Evolutionary conservation across 2,888 invertebrate species (phyloP).

Genomic region (Cerastis leucographa): DNA sequence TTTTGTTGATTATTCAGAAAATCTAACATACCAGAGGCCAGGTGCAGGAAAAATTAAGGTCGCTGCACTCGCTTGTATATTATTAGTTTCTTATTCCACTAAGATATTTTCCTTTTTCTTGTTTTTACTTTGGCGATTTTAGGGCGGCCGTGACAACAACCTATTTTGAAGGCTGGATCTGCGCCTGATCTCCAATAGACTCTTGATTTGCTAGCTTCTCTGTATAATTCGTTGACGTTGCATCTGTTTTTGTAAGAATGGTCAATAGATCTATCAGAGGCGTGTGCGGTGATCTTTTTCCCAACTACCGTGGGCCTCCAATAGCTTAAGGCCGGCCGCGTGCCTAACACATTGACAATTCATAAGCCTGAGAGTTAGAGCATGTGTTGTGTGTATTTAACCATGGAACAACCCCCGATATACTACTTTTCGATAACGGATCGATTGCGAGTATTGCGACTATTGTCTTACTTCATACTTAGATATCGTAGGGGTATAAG

Average conservation of each 20-base stretch:
- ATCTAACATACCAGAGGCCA: no score
- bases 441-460: constrained; percentile 6
- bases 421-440: constrained; percentile 14
- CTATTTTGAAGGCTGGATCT: no score
- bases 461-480: background rate
- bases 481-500: background rate
- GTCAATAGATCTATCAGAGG: background rate
- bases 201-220: no score
- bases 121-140: no score
- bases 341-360: constrained; percentile 26
- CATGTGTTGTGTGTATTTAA: constrained; percentile 38
- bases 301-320: background rate
- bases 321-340: constrained; percentile 2
- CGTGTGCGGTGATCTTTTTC: background rate
- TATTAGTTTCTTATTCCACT: no score
- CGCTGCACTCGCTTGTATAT: no score
- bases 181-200: no score
- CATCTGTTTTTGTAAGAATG: background rate
- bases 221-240: background rate
- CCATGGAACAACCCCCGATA: constrained; percentile 14
- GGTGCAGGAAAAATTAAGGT: no score
- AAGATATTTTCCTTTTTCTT: no score
- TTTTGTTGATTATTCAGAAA: no score
- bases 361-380: constrained; percentile 30
- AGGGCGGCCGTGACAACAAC: no score